Evolutionary conservation across 30 jellyfish, hydroid and myxozoan species (phyloP), one percentile per base, ranked within the genome.

Genomic region (Aurelia aurita complex sp. Pacific): DNA sequence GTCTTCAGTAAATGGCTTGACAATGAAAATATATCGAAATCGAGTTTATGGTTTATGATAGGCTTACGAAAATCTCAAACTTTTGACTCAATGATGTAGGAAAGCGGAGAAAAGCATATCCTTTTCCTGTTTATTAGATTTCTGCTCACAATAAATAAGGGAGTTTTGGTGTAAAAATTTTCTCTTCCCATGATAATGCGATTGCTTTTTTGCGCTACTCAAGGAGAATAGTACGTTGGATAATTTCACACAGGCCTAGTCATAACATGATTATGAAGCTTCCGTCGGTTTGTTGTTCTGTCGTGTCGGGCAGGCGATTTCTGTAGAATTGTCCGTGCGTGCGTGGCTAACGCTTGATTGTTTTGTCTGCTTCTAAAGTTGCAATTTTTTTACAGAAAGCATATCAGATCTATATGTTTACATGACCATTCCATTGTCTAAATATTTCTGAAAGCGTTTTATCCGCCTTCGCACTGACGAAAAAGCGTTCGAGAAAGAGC

Each of bases 81-180:
- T 57, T 75, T 75, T 35, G 63, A 50, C 4, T 71, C 43, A 33
- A n/a, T 15, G n/a, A 46, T 8, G 40, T 14, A 65, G 16, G 46
- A 65, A 35, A 79, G 80, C 17, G 55, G 65, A 46, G 33, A 59
- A 33, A 77, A 77, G 29, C 78, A 46, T 46, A 77, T 34, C 77
- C 87, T 46, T 77, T 77, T 77, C 87, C 87, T 77, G 77, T 61
- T 79, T 79, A 79, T 79, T 79, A 64, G 89, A 79, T 79, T 79
- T 42, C 32, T 9, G 62, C 61, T 64, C 10, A 18, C 50, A 71
- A 63, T 36, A 79, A 43, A 77, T 75, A 75, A 17, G 36, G 85
- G 65, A 59, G 19, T 63, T 16, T 77, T 40, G 64, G 43, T n/a
- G 38, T 66, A 46, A 46, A 46, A 46, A 0, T 23, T 38, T 46